These are phyloP conservation scores for Phylloscopus trochiloides DNA, from an alignment of 2,113 vertebrate genomes.

Conservation along the genomic window DNA sequence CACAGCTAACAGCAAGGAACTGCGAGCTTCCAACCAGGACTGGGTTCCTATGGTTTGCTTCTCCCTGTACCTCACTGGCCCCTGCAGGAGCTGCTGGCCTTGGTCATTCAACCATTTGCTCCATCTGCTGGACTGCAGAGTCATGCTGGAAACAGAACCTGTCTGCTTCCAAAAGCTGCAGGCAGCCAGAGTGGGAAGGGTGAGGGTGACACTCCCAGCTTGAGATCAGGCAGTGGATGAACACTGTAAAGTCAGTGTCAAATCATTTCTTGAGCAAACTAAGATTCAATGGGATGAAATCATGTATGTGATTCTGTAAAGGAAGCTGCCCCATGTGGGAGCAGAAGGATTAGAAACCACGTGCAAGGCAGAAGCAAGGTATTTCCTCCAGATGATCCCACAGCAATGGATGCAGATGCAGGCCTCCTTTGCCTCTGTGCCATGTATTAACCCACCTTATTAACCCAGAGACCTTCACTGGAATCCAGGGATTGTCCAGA, in stretches of 20 bases:
- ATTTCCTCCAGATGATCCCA: background rate
- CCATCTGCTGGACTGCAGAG: constrained; percentile 54
- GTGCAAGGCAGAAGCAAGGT: accelerated
- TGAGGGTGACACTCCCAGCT: background rate
- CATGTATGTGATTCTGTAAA: background rate
- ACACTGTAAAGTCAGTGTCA: background rate
- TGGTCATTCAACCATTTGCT: constrained; percentile 45
- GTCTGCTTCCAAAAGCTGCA: background rate
- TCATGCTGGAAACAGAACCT: background rate
- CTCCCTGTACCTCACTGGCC: background rate
- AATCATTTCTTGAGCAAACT: background rate
- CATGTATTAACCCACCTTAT: background rate
- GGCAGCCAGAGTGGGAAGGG: background rate
- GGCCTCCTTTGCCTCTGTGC: background rate
- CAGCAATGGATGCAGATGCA: background rate
- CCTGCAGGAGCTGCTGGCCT: background rate
- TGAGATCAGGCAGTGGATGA: background rate
- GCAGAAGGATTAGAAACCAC: background rate
- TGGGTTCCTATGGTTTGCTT: background rate
- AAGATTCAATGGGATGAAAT: background rate
- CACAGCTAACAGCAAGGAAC: background rate
- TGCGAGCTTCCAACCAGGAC: accelerated
- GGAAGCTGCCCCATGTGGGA: background rate
- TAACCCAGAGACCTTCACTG: background rate
- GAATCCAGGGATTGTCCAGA: background rate